phyloP scores from a whole-genome alignment of 2,888 invertebrate species.

The Oegoconia quadripuncta region DNA sequence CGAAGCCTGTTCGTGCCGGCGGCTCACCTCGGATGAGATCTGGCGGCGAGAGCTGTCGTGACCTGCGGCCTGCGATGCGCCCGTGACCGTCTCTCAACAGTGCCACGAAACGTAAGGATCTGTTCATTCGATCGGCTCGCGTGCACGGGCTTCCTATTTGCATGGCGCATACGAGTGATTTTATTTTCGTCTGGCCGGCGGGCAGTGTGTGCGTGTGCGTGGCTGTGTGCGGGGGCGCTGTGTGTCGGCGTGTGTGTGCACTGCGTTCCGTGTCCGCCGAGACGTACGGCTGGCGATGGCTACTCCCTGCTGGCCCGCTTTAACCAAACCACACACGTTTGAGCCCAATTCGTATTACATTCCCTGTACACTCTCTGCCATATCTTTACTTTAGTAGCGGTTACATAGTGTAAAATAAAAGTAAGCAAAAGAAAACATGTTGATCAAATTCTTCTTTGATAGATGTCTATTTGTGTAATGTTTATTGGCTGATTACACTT shows the following conservation, averaged over 20 bases:
- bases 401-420: too few species aligned
- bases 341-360: too few species aligned
- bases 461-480: too few species aligned
- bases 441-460: too few species aligned
- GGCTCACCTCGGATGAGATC: slow-evolving; percentile 64
- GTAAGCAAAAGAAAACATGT: too few species aligned
- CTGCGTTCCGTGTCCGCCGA: slow-evolving; percentile 51
- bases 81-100: slow-evolving; percentile 75
- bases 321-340: too few species aligned
- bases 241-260: slow-evolving; percentile 48
- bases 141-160: slow-evolving; percentile 72
- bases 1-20: slow-evolving; percentile 63
- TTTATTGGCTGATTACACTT: too few species aligned
- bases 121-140: slow-evolving; percentile 61
- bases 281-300: slow-evolving; percentile 46
- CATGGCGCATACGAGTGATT: slow-evolving; percentile 77
- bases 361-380: too few species aligned
- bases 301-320: slow-evolving; percentile 68
- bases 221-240: slow-evolving; percentile 40
- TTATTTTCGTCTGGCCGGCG: slow-evolving; percentile 74
- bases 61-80: slow-evolving; percentile 71
- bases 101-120: slow-evolving; percentile 78
- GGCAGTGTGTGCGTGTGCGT: slow-evolving; percentile 55
- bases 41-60: slow-evolving; percentile 53
- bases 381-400: too few species aligned